Conservation (phyloP, 2,797 vertebrate species). For the Sciaenops ocellatus region DNA sequence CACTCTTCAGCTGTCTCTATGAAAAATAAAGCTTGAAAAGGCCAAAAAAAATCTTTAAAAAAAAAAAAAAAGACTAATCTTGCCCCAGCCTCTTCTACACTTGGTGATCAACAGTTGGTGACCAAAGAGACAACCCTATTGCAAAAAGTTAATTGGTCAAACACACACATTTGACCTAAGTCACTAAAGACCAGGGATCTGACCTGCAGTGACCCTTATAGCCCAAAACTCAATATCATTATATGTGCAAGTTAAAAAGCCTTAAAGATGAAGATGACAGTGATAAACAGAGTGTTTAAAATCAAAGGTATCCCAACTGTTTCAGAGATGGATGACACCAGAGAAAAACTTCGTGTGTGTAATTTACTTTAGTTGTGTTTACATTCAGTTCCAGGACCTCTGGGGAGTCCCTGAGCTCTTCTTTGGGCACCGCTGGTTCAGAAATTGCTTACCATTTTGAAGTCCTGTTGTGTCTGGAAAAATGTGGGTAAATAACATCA, state of each 20-base stretch:
- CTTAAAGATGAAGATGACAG: too few species aligned
- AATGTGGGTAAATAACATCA: constrained; percentile 32
- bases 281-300: not conserved
- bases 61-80: not conserved
- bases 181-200: not conserved
- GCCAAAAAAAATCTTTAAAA: too few species aligned
- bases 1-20: too few species aligned
- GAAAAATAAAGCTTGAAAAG: too few species aligned
- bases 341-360: not conserved
- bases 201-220: not conserved
- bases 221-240: not conserved
- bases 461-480: constrained; percentile 6
- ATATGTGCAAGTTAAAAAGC: not conserved
- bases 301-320: not conserved
- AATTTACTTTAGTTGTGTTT: not conserved
- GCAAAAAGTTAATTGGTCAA: not conserved
- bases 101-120: not conserved
- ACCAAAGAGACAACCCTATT: not conserved
- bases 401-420: not conserved
- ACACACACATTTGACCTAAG: not conserved
- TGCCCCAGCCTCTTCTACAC: not conserved
- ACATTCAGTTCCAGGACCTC: not conserved
- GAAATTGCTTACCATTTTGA: not conserved
- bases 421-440: not conserved
- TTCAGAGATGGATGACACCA: not conserved